Evolutionary conservation across 2,797 vertebrate species (phyloP).

Genomic region (Todus mexicanus): DNA sequence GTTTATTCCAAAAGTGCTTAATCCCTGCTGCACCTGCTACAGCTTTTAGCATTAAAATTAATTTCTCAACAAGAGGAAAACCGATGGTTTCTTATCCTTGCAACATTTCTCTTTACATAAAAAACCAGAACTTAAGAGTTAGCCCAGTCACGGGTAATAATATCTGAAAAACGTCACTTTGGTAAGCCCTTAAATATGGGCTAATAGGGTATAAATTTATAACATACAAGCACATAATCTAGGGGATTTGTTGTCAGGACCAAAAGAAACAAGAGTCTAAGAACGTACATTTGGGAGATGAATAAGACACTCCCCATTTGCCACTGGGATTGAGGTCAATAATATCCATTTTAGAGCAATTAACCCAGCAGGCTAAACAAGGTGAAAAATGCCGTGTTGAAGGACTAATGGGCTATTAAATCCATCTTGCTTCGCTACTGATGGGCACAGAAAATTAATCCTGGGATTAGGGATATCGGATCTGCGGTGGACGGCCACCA

Average conservation of each 20-base stretch:
- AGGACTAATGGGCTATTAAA: conserved; percentile 49
- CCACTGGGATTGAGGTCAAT: conserved; percentile 53
- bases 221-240: conserved; percentile 35
- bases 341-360: conserved; percentile 63
- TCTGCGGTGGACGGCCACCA: not conserved
- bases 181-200: not conserved
- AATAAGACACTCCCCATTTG: conserved; percentile 28
- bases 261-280: conserved; percentile 46
- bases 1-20: conserved; percentile 29
- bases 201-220: conserved; percentile 42
- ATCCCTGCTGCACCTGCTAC: conserved; percentile 21
- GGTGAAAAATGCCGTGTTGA: conserved; percentile 34
- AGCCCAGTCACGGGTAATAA: not conserved
- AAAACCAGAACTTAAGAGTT: not conserved
- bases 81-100: not conserved
- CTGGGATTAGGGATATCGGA: not conserved
- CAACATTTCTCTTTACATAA: not conserved
- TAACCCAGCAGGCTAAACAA: conserved; percentile 51
- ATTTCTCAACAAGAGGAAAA: conserved; percentile 8
- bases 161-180: not conserved
- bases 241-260: not conserved
- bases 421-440: not conserved
- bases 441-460: conserved; percentile 41
- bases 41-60: conserved; percentile 20
- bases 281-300: conserved; percentile 52